These are phyloP conservation scores for Ceratosolen fusciceps DNA, from an alignment of 1,140 invertebrate species.

Conservation along the genomic window DNA sequence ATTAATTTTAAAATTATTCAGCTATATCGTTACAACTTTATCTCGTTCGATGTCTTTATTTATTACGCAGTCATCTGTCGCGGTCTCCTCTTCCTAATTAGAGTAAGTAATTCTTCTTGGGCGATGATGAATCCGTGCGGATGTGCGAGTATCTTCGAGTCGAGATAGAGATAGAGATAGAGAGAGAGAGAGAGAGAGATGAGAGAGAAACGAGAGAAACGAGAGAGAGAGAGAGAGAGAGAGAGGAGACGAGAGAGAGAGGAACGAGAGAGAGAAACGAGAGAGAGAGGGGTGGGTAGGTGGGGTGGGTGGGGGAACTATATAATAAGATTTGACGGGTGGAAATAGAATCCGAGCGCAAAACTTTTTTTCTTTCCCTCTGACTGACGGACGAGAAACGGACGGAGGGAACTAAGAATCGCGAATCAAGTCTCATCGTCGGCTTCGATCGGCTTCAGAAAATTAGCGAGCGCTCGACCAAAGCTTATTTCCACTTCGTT, in stretches of 20 bases:
- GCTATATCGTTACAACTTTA: too few species aligned
- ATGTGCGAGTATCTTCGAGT: background rate
- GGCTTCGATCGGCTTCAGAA: constrained; percentile 51
- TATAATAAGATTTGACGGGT: constrained; percentile 23
- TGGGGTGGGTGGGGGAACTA: background rate
- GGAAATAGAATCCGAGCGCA: constrained; percentile 8
- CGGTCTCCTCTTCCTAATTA: too few species aligned
- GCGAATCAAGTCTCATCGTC: background rate
- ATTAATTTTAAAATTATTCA: too few species aligned
- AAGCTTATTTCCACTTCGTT: constrained; percentile 63
- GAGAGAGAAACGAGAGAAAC: too few species aligned
- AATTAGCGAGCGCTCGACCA: constrained; percentile 55
- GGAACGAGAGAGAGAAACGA: too few species aligned
- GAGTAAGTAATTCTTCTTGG: too few species aligned
- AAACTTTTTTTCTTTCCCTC: background rate
- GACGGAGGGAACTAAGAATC: background rate
- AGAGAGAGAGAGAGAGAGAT: too few species aligned
- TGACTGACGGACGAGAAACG: background rate
- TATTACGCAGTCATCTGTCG: too few species aligned
- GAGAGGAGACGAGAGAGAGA: too few species aligned
- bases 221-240: too few species aligned
- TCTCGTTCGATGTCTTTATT: too few species aligned
- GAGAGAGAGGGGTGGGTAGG: background rate
- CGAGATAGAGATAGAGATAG: background rate
- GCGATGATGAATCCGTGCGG: background rate